These are phyloP conservation scores for Macrosteles quadrilineatus DNA, from an alignment of 1,140 invertebrate genomes.

Conservation along the genomic window DNA sequence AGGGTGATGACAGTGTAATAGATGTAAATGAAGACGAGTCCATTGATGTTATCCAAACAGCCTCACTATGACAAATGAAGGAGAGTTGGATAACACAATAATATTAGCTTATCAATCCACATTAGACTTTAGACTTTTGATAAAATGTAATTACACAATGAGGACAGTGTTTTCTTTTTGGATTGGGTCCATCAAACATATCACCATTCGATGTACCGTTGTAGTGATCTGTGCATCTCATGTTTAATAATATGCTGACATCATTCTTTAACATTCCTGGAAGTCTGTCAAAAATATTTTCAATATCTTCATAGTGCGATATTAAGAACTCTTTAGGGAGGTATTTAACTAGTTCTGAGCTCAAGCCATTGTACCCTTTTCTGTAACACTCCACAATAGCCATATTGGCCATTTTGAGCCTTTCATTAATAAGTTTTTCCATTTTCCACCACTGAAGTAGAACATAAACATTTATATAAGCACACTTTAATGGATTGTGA, in stretches of 20 bases:
- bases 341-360: not conserved
- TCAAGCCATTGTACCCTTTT: not conserved
- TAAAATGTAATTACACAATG: not conserved
- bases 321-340: not conserved
- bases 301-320: not conserved
- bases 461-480: constrained; percentile 12
- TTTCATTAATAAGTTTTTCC: not conserved
- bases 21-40: no score
- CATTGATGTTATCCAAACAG: no score
- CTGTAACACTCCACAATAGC: not conserved
- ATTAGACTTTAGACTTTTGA: not conserved
- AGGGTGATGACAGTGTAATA: no score
- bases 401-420: not conserved
- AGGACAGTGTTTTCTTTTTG: not conserved
- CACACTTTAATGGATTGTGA: not conserved
- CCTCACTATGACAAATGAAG: no score
- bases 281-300: not conserved
- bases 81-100: not conserved
- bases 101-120: not conserved
- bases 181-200: not conserved
- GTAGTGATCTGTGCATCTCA: constrained; percentile 4
- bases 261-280: not conserved
- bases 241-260: not conserved
- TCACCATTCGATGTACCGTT: not conserved
- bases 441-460: not conserved